phyloP scores from a whole-genome alignment of 2,888 invertebrate species.

The Mechanitis messenoides region DNA sequence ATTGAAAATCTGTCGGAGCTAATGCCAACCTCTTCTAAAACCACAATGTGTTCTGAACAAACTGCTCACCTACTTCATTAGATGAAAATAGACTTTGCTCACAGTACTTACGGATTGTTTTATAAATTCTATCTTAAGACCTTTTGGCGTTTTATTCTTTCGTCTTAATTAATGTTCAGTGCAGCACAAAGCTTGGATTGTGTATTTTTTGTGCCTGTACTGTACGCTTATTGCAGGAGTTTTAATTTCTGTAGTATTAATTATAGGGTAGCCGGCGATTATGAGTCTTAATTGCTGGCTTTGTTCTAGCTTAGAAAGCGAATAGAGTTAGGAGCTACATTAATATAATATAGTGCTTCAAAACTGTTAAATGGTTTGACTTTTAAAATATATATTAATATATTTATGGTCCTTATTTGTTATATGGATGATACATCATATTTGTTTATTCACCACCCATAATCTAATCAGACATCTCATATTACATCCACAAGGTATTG shows the following conservation, averaged over 20 bases:
- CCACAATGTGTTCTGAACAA: constrained; percentile 49
- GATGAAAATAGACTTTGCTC: constrained; percentile 34
- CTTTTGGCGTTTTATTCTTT: constrained; percentile 49
- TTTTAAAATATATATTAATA: not conserved
- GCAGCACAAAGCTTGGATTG: constrained; percentile 64
- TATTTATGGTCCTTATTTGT: not conserved
- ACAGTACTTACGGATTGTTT: constrained; percentile 35
- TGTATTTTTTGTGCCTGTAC: constrained; percentile 56
- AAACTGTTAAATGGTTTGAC: not conserved
- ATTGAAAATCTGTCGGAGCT: constrained; percentile 39
- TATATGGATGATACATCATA: not conserved
- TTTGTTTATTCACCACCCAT: not conserved
- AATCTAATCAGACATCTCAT: not conserved
- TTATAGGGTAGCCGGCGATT: constrained; percentile 62
- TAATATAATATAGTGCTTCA: constrained; percentile 2
- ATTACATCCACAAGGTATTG: constrained; percentile 15
- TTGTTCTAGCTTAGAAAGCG: constrained; percentile 50
- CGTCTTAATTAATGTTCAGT: constrained; percentile 70
- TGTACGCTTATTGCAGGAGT: constrained; percentile 54
- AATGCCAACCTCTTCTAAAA: constrained; percentile 46
- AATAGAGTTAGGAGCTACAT: constrained; percentile 48
- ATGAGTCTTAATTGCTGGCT: constrained; percentile 63
- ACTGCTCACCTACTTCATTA: constrained; percentile 34
- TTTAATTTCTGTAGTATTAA: constrained; percentile 68
- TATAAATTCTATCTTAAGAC: constrained; percentile 36